Evolutionary conservation across 2,113 vertebrate genomes (phyloP), one percentile per base, ranked within the genome.

Genomic region (Seriola quinqueradiata): DNA sequence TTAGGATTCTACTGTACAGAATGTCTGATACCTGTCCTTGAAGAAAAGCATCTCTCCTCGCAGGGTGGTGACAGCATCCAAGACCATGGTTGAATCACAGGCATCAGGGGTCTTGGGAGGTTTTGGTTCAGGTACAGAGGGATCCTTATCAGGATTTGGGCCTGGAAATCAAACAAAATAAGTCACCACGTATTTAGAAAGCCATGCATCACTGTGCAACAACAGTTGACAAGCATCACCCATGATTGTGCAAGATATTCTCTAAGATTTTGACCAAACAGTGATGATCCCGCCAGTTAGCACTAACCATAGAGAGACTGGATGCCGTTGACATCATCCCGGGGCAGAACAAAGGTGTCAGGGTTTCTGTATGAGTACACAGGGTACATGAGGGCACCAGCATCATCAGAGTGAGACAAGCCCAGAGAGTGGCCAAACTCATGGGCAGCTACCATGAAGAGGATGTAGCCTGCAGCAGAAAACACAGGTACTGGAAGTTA

Each of bases 401-500:
- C 92, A 73, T 98, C 97, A 0, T 16, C 9, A n/a, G 98, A 99
- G 84, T 99, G 98, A 72, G 91, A 84, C 28, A 99, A 94, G 17
- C 98, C 98, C 84, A 99, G 75, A 0, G 98, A 96, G 86, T 99
- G 98, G 54, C 98, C 98, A 64, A 99, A 96, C 86, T 99, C 98
- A 85, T 99, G 98, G 69, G 98, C 98, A 59, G 97, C 92, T 38
- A 99, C 97, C 64, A 97, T 64, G 92, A 99, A 98, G 78, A 99
- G 93, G 67, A 96, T 95, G 65, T 95, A 95, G 3, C 95, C 98
- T 99, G 36, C 8, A 73, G 38, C 16, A 60, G 19, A 38, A 75
- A 68, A 70, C 17, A 75, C 6, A 75, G 8, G 54, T 16, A 28
- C 28, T 28, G 28, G 28, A 28, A 28, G 28, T 2, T 1, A 63